Conservation (phyloP, 1,140 invertebrate species). For the Drosophila paulistorum region DNA sequence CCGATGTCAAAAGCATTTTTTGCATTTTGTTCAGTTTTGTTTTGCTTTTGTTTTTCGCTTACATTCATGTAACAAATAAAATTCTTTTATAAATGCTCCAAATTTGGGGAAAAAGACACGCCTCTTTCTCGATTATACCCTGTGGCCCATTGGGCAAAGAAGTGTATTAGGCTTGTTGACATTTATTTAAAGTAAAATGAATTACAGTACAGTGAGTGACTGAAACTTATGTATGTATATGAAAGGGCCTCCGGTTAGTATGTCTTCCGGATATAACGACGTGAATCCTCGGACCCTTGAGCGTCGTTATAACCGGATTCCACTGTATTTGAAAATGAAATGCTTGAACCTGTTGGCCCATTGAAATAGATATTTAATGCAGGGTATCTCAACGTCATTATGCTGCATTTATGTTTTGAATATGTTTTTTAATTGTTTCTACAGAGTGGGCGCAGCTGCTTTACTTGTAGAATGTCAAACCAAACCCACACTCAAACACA, state of each 20-base stretch:
- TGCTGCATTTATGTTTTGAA: not conserved
- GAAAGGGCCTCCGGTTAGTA: too few species aligned
- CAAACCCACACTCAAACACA: conserved; percentile 51
- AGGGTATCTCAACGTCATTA: not conserved
- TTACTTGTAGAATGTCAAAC: conserved; percentile 46
- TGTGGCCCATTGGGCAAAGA: not conserved
- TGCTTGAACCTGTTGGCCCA: too few species aligned
- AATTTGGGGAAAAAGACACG: conserved; percentile 47
- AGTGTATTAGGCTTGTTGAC: not conserved
- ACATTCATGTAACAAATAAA: conserved; percentile 46
- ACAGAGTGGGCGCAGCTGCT: conserved; percentile 22
- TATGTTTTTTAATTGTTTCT: conserved; percentile 1
- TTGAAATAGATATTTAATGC: not conserved
- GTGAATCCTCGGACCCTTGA: too few species aligned
- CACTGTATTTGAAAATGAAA: too few species aligned
- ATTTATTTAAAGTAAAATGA: not conserved
- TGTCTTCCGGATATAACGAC: too few species aligned
- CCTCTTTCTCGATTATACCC: conserved; percentile 28
- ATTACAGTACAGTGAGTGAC: too few species aligned
- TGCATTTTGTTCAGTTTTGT: conserved; percentile 4
- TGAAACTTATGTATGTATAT: too few species aligned
- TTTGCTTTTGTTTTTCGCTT: conserved; percentile 45
- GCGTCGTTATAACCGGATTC: too few species aligned
- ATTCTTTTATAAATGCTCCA: conserved; percentile 58
- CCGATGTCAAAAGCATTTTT: conserved; percentile 27